phyloP scores from a whole-genome alignment of 2,888 invertebrate genomes.

The Polydrusus pterygomalis region DNA sequence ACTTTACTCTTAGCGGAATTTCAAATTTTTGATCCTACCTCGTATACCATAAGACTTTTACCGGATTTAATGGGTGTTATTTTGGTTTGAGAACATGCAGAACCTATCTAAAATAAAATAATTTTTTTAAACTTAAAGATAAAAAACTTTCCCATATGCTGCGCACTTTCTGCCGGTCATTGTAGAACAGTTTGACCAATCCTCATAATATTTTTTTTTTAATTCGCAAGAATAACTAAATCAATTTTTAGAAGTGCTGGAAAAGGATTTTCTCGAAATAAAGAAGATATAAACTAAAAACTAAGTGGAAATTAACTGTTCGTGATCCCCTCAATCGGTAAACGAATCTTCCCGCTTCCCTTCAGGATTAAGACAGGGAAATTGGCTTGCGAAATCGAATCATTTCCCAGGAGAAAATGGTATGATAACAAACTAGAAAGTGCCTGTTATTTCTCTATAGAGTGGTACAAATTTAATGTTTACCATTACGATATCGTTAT shows the following conservation, averaged over 20 bases:
- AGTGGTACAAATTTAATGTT: no score
- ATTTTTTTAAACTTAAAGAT: no score
- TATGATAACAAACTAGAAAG: conserved; percentile 14
- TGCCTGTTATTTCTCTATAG: conserved; percentile 8
- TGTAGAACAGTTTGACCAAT: not conserved
- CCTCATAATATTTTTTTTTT: not conserved
- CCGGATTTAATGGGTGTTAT: no score
- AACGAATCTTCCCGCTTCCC: conserved; percentile 37
- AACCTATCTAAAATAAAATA: no score
- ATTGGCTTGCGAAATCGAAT: conserved; percentile 34
- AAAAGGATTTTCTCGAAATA: not conserved
- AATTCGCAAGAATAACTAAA: not conserved
- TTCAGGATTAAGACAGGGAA: conserved; percentile 38
- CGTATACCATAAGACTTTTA: no score
- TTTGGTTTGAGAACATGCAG: no score
- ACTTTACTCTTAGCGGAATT: no score
- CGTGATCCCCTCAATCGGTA: conserved; percentile 34
- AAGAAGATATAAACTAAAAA: conserved; percentile 25
- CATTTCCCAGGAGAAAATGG: conserved; percentile 28
- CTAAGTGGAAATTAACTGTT: conserved; percentile 40
- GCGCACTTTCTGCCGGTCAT: no score
- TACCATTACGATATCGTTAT: no score
- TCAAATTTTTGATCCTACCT: no score
- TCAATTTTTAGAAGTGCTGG: conserved; percentile 2
- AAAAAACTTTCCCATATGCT: no score